A percentile compares a stretch with the other conserved stretches of the same genome.
Evolutionary conservation across 2,888 invertebrate species (phyloP).

Genomic region (Drosophila diplacantha): DNA sequence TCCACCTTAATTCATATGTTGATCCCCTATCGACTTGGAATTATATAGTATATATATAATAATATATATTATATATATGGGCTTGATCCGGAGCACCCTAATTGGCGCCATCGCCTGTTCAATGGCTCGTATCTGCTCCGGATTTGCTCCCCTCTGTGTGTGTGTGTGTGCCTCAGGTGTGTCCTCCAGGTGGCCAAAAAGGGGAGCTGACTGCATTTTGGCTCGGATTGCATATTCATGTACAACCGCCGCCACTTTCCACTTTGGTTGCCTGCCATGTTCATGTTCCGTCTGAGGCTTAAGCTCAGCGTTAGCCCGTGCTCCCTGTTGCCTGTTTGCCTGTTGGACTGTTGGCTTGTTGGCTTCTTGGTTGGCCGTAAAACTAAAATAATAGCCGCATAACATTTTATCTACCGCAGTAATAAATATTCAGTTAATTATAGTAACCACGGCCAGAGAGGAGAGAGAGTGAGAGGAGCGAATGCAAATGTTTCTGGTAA

Average conservation of each 20-base stretch:
- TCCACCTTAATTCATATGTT: no score
- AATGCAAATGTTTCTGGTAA: constrained; percentile 40
- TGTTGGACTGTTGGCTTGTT: constrained; percentile 39
- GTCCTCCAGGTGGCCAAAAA: constrained; percentile 2
- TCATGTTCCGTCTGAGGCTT: constrained; percentile 49
- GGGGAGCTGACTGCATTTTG: constrained; percentile 51
- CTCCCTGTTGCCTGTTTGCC: constrained; percentile 9
- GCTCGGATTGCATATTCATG: constrained; percentile 47
- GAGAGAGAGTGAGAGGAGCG: constrained; percentile 1
- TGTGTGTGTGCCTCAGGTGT: constrained; percentile 3
- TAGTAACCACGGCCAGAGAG: constrained; percentile 42
- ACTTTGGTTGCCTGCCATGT: constrained; percentile 34
- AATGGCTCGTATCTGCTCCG: constrained; percentile 51
- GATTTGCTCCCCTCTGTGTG: not conserved
- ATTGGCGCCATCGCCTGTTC: constrained; percentile 59
- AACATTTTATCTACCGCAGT: constrained; percentile 73
- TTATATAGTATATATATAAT: no score
- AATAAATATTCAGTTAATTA: constrained; percentile 71
- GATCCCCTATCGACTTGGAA: not conserved
- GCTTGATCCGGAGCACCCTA: constrained; percentile 29
- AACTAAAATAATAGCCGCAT: constrained; percentile 72
- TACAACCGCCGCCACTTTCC: constrained; percentile 20
- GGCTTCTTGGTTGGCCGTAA: constrained; percentile 61
- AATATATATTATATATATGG: no score
- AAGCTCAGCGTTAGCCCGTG: constrained; percentile 53